phyloP scores from a whole-genome alignment of 2,888 invertebrate genomes.

The Clusia tigrina region DNA sequence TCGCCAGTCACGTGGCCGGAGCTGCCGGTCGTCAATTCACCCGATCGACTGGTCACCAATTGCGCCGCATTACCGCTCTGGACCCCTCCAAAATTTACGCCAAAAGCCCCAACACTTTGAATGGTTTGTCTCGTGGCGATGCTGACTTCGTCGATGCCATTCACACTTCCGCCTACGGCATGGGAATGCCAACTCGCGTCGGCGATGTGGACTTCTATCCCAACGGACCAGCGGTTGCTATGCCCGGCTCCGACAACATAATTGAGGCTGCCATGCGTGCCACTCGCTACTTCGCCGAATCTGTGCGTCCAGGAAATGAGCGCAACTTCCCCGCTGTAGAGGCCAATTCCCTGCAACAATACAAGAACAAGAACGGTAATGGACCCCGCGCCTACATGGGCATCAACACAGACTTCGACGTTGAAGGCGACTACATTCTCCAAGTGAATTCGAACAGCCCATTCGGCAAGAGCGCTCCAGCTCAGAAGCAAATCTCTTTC shows the following conservation, averaged over 20 bases:
- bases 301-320: conserved; percentile 58
- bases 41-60: conserved; percentile 52
- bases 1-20: conserved; percentile 61
- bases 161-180: conserved; percentile 56
- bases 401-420: conserved; percentile 46
- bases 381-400: conserved; percentile 61
- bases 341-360: conserved; percentile 54
- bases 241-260: conserved; percentile 55
- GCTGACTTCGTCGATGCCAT: conserved; percentile 62
- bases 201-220: conserved; percentile 62
- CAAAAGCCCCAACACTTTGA: conserved; percentile 44
- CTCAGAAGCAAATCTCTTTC: conserved; percentile 45
- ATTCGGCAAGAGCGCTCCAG: conserved; percentile 55
- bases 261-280: conserved; percentile 58
- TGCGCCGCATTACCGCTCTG: conserved; percentile 61
- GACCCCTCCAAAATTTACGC: conserved; percentile 54
- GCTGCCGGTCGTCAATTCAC: conserved; percentile 53
- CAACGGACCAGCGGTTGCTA: conserved; percentile 50
- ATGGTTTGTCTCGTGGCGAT: conserved; percentile 57
- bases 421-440: conserved; percentile 58
- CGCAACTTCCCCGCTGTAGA: conserved; percentile 58
- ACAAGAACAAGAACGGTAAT: conserved; percentile 54
- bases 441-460: conserved; percentile 58
- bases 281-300: conserved; percentile 59
- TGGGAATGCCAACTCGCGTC: conserved; percentile 48